Percentiles rank a stretch among this genome's conserved stretches.
phyloP scores from a whole-genome alignment of 2,888 invertebrate species.

The Byasa hedistus region DNA sequence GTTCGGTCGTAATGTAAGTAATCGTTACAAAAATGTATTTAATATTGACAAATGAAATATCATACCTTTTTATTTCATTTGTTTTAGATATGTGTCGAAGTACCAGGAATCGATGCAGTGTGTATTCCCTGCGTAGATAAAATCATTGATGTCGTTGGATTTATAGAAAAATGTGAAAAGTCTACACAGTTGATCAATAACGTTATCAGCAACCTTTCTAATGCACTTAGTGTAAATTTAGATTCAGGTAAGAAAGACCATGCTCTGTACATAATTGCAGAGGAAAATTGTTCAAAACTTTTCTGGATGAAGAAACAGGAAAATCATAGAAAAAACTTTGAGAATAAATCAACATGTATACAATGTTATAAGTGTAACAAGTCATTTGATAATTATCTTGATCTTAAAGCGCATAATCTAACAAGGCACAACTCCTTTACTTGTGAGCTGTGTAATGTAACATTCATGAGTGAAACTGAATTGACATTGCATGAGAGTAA shows the following conservation, averaged over 20 bases:
- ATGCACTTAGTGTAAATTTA: slow-evolving; percentile 44
- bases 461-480: slow-evolving; percentile 41
- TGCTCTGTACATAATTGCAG: slow-evolving; percentile 51
- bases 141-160: slow-evolving; percentile 46
- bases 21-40: slow-evolving; percentile 3
- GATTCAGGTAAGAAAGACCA: slow-evolving; percentile 41
- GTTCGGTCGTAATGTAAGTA: slow-evolving; percentile 51
- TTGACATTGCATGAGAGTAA: slow-evolving; percentile 44
- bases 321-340: slow-evolving; percentile 31
- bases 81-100: slow-evolving; percentile 57
- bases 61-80: slow-evolving; percentile 18
- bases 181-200: slow-evolving; percentile 49
- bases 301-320: slow-evolving; percentile 46
- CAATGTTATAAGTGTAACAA: slow-evolving; percentile 49
- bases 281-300: slow-evolving; percentile 48
- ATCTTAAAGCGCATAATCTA: slow-evolving; percentile 51
- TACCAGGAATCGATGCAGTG: slow-evolving; percentile 60
- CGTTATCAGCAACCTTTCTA: slow-evolving; percentile 49
- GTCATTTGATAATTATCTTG: slow-evolving; percentile 40
- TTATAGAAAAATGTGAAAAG: slow-evolving; percentile 49
- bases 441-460: slow-evolving; percentile 54
- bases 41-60: background rate
- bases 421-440: slow-evolving; percentile 46
- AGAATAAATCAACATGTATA: slow-evolving; percentile 32
- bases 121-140: slow-evolving; percentile 57